A percentile compares a stretch with the other conserved stretches of the same genome.
Evolutionary conservation across 2,888 invertebrate species (phyloP).

Genomic region (Falcaria lacertinaria): DNA sequence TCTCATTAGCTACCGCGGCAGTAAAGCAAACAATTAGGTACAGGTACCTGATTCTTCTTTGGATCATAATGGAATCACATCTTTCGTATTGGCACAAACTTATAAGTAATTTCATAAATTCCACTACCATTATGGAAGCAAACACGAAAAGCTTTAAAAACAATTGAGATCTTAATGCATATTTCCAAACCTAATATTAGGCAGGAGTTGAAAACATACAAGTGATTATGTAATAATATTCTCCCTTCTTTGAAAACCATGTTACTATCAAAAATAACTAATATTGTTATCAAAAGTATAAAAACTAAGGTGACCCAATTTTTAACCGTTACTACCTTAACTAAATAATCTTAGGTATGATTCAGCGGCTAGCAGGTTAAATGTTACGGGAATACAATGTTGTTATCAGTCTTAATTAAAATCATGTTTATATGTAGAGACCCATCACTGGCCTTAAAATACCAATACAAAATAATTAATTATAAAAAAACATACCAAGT

Average conservation of each 20-base stretch:
- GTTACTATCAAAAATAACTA: background rate
- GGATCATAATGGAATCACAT: background rate
- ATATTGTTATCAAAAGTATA: background rate
- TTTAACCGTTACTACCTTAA: background rate
- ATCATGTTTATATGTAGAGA: background rate
- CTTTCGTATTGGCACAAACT: conserved; percentile 17
- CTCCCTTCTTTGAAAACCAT: background rate
- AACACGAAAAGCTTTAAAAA: background rate
- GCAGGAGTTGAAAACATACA: too few relatives aligned
- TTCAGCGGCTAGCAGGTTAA: background rate
- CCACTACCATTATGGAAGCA: background rate
- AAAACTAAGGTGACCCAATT: background rate
- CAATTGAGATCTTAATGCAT: background rate
- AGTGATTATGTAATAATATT: background rate
- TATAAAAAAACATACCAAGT: background rate
- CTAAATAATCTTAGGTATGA: background rate
- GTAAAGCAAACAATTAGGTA: background rate
- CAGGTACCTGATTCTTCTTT: background rate
- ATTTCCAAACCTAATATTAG: too few relatives aligned
- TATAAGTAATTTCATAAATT: conserved; percentile 19
- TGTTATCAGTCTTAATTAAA: background rate
- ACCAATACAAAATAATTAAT: background rate
- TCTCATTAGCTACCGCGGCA: background rate
- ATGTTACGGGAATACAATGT: background rate
- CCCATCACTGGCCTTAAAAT: too few relatives aligned